Evolutionary conservation across 2,888 invertebrate species (phyloP), one percentile per base, ranked within the genome.

Genomic region (Barypeithes pellucidus): DNA sequence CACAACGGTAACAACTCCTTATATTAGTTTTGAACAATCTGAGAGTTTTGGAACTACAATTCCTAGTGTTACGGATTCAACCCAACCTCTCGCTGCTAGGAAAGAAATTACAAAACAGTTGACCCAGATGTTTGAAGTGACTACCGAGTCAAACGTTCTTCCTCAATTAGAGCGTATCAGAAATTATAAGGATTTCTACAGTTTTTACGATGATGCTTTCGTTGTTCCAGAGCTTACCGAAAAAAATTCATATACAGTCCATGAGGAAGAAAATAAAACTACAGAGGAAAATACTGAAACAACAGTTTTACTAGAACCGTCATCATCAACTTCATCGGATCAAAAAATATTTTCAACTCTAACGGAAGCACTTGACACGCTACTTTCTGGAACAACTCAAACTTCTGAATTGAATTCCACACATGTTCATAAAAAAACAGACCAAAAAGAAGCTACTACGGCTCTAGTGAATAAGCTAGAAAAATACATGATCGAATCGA

Each of bases 1-100:
- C 52, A 75, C 74, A 2, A 77, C 77, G 11, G 70, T 50, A 20
- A 77, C 77, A 2, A 76, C 78, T n/a, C 76, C 76, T 14, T 24
- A 72, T 29, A 16, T 74, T 9, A 76, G 63, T 39, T 74, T 66
- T 67, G 72, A 74, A 52, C 39, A 59, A 5, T 22, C 14, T 3
- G 54, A 76, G 63, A 67, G 72, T 66, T 60, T 41, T 61, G 73
- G 67, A 43, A 71, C 77, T 45, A 77, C 76, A 14, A 62, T 75
- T 14, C 16, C 52, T 18, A 61, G 16, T n/a, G 29, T 45, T 24
- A 67, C 74, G 11, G 33, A 60, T 12, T 52, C 68, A 8, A 63
- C 59, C 16, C 16, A 22, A 47, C 29, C 16, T 29, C 0, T 43
- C 3, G 57, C 24, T 9, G 1, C 29, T 54, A 43, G 2, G 18